A percentile compares a stretch with the other conserved stretches of the same genome.
These are phyloP conservation scores for Schizaphis graminum DNA, from an alignment of 2,888 invertebrate genomes.

Conservation along the genomic window DNA sequence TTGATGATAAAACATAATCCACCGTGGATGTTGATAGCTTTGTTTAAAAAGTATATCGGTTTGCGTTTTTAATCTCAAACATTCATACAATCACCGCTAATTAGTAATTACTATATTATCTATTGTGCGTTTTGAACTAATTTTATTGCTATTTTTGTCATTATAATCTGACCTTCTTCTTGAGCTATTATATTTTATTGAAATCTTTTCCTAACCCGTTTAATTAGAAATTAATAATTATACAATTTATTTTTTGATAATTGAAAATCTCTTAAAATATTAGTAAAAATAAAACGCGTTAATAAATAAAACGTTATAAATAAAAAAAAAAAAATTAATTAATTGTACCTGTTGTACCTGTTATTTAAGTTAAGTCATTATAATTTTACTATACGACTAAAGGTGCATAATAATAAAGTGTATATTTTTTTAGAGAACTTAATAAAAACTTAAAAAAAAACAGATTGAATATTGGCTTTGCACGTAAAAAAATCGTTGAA, in stretches of 20 bases:
- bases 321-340: not conserved
- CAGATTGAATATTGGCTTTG: not conserved
- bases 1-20: slow-evolving; percentile 15
- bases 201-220: not conserved
- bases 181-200: not conserved
- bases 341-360: not conserved
- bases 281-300: not conserved
- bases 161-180: not conserved
- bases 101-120: not conserved
- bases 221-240: not conserved
- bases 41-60: not conserved
- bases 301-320: no score
- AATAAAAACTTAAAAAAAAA: not conserved
- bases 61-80: not conserved
- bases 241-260: not conserved
- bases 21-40: not conserved
- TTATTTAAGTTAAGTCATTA: no score
- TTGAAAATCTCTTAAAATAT: not conserved
- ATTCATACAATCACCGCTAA: not conserved
- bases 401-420: not conserved
- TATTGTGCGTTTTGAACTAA: not conserved
- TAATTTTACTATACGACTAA: not conserved
- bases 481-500: not conserved
- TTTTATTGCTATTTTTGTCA: not conserved
- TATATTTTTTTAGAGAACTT: no score